Conservation (phyloP, 2,113 vertebrate species). For the Rhagologus leucostigma region DNA sequence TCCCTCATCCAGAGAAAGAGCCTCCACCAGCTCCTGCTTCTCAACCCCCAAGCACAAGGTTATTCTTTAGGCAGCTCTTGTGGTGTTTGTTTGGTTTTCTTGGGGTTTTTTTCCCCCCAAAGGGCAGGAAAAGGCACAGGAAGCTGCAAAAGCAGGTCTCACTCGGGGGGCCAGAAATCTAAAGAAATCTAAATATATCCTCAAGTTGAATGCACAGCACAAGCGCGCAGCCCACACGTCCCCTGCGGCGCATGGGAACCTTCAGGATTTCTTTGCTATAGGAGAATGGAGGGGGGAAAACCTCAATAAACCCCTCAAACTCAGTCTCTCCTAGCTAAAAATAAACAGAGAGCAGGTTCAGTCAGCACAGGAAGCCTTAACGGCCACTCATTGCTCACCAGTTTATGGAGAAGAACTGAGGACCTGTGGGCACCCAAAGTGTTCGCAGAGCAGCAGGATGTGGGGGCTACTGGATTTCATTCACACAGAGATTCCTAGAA, state of each 20-base stretch:
- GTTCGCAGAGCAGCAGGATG: not conserved
- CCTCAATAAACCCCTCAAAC: not conserved
- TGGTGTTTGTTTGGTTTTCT: not conserved
- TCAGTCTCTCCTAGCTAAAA: conserved; percentile 12
- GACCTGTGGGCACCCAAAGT: not conserved
- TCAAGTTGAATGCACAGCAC: conserved; percentile 45
- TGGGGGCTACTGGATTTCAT: not conserved
- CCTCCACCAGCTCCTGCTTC: not conserved
- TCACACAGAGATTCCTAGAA: not conserved
- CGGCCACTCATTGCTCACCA: not conserved
- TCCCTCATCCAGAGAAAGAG: not conserved
- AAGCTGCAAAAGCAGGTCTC: conserved; percentile 47
- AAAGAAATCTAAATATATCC: conserved; percentile 60
- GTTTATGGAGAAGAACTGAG: not conserved
- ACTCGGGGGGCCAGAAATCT: conserved; percentile 10
- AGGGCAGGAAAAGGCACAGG: not conserved
- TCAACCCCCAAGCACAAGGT: not conserved
- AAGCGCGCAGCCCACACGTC: conserved; percentile 44
- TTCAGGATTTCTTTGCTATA: conserved; percentile 28
- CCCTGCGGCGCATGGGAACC: not conserved
- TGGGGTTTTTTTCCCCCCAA: not conserved
- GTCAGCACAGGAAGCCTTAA: not conserved
- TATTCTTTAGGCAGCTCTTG: not conserved
- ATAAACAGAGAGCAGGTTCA: not conserved
- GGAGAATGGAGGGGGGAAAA: not conserved